Base-by-base conservation (phyloP, 2,113 vertebrate species). In the Donacobius atricapilla region DNA sequence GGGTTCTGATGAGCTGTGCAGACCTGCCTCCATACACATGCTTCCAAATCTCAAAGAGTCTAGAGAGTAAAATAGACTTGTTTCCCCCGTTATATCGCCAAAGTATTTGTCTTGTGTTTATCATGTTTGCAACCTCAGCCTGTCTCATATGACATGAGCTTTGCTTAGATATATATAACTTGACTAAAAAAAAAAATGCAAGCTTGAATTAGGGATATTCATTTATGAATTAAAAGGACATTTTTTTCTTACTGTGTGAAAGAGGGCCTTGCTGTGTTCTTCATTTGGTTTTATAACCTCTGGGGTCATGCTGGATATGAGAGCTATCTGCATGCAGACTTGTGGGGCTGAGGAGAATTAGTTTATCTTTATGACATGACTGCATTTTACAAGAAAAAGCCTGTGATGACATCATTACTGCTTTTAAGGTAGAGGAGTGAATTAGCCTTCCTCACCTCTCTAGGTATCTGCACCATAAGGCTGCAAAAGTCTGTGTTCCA, bases 11-110 rank as follows among this genome's bases (percentile, higher is more conserved):
- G 35, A 70, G 23, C 19, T 37, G 9, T 30, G 60, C 22, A 91
- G 35, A n/a, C 11, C 3, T 37, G 31, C 33, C 27, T 63, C n/a
- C 69, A 8, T 0, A 6, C 18, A 13, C 7, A 1, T 27, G 28
- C 33, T 88, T 70, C 58, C 25, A 30, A 7, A 50, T 90, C 47
- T 27, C 15, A 63, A 44, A 60, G 73, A 51, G 45, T 27, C 21
- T 45, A 15, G 22, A 19, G 56, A 37, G 45, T 22, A 50, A 88
- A 78, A 69, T 6, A 35, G 44, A 22, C 0, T 0, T 18, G 4
- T 51, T 89, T 51, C 16, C 17, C 19, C 11, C 0, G 1, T 35
- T 24, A 24, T 16, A 14, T 21, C 44, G 45, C 37, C 22, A 30
- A 71, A 84, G 39, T 35, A 7, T 39, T 60, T 77, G 10, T 21